Conservation (phyloP, 2,797 vertebrate genomes). For the Anguilla marmorata region DNA sequence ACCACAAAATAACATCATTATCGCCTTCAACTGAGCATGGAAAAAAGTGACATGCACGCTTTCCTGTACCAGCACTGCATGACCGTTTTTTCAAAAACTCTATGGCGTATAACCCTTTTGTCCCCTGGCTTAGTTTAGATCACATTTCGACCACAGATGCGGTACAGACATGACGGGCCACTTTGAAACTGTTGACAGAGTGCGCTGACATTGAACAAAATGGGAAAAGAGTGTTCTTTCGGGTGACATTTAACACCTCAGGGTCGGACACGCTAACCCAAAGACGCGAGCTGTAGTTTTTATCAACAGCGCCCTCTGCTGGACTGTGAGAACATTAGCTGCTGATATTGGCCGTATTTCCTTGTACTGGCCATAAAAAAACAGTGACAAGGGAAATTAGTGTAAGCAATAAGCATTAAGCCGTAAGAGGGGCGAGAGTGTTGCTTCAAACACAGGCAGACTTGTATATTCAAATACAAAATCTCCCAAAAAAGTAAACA, state of each 20-base stretch:
- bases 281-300: background rate
- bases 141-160: background rate
- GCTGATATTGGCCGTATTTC: slow-evolving; percentile 5
- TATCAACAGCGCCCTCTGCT: slow-evolving; percentile 47
- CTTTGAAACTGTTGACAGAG: background rate
- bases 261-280: background rate
- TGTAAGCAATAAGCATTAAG: background rate
- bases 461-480: slow-evolving; percentile 1
- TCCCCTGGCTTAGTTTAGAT: background rate
- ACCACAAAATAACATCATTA: slow-evolving; percentile 54
- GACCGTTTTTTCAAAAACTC: background rate
- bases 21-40: slow-evolving; percentile 61
- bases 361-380: background rate
- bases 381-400: background rate
- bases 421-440: background rate
- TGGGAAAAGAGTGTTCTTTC: background rate
- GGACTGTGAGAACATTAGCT: slow-evolving; percentile 40
- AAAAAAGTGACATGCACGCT: background rate
- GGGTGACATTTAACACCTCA: background rate
- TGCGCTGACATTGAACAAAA: background rate
- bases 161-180: background rate
- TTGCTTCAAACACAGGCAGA: background rate
- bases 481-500: slow-evolving; percentile 57
- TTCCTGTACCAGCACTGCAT: background rate
- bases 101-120: too few relatives aligned